Percentiles rank a stretch among this genome's conserved stretches.
Evolutionary conservation across 2,113 vertebrate species (phyloP).

Genomic region (Micronycteris hirsuta): DNA sequence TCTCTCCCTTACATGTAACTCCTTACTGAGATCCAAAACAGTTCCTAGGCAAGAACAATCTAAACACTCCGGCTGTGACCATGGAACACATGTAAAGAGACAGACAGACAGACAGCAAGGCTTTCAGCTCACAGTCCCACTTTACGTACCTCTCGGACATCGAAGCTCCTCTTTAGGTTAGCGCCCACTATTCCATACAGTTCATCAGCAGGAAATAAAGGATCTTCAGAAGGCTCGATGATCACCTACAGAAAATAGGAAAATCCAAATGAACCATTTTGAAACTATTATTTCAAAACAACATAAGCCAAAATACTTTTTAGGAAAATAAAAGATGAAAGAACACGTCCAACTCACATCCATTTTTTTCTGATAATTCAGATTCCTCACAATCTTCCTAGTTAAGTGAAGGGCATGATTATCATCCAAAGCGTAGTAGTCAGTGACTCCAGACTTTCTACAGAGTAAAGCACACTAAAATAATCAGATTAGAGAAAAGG

Average conservation of each 20-base stretch:
- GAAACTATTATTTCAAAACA: background rate
- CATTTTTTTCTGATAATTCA: constrained; percentile 93
- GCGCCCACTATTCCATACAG: constrained; percentile 96
- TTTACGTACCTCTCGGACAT: constrained; percentile 91
- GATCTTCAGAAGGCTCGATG: constrained; percentile 88
- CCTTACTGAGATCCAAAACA: background rate
- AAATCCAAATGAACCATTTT: background rate
- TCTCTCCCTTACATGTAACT: background rate
- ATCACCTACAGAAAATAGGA: constrained; percentile 84
- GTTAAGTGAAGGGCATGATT: constrained; percentile 94
- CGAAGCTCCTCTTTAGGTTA: constrained; percentile 94
- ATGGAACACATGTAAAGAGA: background rate
- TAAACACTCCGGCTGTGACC: background rate
- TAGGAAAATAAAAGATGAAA: background rate
- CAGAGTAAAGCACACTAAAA: constrained; percentile 40
- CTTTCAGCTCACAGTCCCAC: background rate
- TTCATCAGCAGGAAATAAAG: constrained; percentile 94
- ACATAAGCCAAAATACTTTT: background rate
- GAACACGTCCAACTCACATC: constrained; percentile 82
- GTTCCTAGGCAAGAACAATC: background rate
- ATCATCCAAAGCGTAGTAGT: constrained; percentile 95
- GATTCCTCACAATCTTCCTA: constrained; percentile 89
- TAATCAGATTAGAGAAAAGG: background rate
- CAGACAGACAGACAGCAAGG: background rate
- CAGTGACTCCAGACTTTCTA: constrained; percentile 96